Conservation (phyloP, 1,140 invertebrate species). For the Philaenus spumarius region DNA sequence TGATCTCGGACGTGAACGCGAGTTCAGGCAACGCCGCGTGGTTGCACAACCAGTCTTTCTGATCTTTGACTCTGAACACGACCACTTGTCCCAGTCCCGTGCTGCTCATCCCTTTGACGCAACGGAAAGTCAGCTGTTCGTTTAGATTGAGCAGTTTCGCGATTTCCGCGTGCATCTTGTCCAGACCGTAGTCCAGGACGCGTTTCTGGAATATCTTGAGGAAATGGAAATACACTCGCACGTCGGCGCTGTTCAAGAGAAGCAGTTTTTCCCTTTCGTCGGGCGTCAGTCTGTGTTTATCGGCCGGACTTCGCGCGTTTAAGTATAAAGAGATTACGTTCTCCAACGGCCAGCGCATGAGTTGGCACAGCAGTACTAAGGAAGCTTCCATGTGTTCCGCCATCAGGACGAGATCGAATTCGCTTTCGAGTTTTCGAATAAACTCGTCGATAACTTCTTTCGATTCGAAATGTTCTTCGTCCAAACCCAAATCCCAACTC, state of each 20-base stretch:
- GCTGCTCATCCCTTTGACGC: conserved; percentile 22
- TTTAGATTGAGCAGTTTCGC: conserved; percentile 26
- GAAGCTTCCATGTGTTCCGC: conserved; percentile 49
- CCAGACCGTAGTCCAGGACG: conserved; percentile 30
- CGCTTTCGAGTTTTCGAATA: conserved; percentile 35
- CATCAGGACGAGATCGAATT: conserved; percentile 47
- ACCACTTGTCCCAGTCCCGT: conserved; percentile 24
- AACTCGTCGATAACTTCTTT: conserved; percentile 17
- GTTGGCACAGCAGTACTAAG: conserved; percentile 42
- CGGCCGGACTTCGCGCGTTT: conserved; percentile 33
- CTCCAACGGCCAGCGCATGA: conserved; percentile 44
- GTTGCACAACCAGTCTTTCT: conserved; percentile 18
- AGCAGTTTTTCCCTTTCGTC: conserved; percentile 21
- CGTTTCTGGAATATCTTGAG: conserved; percentile 31
- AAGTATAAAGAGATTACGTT: conserved; percentile 40
- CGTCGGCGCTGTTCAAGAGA: conserved; percentile 33
- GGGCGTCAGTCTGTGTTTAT: conserved; percentile 15
- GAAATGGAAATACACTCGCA: conserved; percentile 36
- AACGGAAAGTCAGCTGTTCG: conserved; percentile 17
- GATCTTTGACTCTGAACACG: conserved; percentile 22
- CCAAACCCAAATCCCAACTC: conserved; percentile 39
- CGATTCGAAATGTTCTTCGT: conserved; percentile 27
- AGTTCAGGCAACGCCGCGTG: conserved; percentile 24
- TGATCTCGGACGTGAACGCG: conserved; percentile 25
- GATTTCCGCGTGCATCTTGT: conserved; percentile 32